Evolutionary conservation across 2,888 invertebrate species (phyloP).

Genomic region (Pseudoips prasinana): DNA sequence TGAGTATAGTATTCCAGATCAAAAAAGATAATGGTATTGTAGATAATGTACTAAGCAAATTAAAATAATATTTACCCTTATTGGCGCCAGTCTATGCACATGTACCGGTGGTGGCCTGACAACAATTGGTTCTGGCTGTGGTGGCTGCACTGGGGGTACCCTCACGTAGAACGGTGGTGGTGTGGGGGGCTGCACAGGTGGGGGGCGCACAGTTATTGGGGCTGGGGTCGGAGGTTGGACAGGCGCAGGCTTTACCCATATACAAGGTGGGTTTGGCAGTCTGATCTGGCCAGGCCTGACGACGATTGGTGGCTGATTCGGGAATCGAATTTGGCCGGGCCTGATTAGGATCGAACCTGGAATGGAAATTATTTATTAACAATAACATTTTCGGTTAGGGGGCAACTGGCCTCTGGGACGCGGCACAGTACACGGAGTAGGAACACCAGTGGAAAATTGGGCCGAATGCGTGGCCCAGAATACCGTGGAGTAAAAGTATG

Average conservation of each 20-base stretch:
- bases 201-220: constrained; percentile 51
- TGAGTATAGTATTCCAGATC: no score
- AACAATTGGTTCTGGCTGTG: constrained; percentile 45
- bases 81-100: constrained; percentile 45
- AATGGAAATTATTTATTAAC: no score
- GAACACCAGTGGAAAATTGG: no score
- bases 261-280: constrained; percentile 43
- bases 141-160: constrained; percentile 49
- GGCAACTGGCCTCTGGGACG: no score
- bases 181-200: constrained; percentile 47
- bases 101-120: constrained; percentile 52
- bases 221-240: constrained; percentile 49
- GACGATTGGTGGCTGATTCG: constrained; percentile 45
- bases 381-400: no score
- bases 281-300: constrained; percentile 52
- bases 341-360: constrained; percentile 54
- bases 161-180: constrained; percentile 50
- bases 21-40: no score
- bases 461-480: no score
- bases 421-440: no score
- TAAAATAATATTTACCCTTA: constrained; percentile 43
- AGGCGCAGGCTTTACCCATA: constrained; percentile 55
- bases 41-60: no score
- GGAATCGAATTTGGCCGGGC: constrained; percentile 60
- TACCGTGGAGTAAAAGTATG: no score